Conservation (phyloP, 2,888 invertebrate genomes). For the Ashinkailepas kermadecensis region DNA sequence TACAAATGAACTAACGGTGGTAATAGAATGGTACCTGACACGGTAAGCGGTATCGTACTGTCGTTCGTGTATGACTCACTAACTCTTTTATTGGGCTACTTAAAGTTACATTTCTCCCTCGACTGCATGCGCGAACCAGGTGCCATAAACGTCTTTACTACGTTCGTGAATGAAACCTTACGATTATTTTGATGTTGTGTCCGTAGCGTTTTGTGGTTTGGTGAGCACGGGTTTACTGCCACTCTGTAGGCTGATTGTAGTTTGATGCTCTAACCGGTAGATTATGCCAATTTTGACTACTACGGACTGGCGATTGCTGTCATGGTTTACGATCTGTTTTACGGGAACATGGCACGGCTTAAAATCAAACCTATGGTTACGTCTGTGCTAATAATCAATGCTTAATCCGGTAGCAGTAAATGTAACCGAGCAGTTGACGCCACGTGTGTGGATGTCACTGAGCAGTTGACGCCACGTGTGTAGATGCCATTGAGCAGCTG, state of each 20-base stretch:
- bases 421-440: too few species aligned
- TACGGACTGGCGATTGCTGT: background rate
- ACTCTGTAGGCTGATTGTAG: background rate
- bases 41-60: background rate
- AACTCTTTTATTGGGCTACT: slow-evolving; percentile 12
- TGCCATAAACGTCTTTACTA: slow-evolving; percentile 16
- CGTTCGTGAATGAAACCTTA: slow-evolving; percentile 3
- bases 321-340: background rate
- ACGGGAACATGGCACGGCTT: background rate
- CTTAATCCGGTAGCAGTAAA: too few species aligned
- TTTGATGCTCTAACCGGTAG: slow-evolving; percentile 1
- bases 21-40: background rate
- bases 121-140: slow-evolving; percentile 6
- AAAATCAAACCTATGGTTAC: background rate
- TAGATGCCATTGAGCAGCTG: too few species aligned
- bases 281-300: slow-evolving; percentile 15
- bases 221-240: slow-evolving; percentile 5
- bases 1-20: background rate
- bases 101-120: slow-evolving; percentile 3
- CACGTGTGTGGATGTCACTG: too few species aligned
- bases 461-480: too few species aligned
- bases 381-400: too few species aligned
- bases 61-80: background rate
- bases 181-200: slow-evolving; percentile 17
- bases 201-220: slow-evolving; percentile 8